A percentile compares a stretch with the other conserved stretches of the same genome.
phyloP scores from a whole-genome alignment of 2,113 vertebrate genomes.

The Rhombomys opimus region DNA sequence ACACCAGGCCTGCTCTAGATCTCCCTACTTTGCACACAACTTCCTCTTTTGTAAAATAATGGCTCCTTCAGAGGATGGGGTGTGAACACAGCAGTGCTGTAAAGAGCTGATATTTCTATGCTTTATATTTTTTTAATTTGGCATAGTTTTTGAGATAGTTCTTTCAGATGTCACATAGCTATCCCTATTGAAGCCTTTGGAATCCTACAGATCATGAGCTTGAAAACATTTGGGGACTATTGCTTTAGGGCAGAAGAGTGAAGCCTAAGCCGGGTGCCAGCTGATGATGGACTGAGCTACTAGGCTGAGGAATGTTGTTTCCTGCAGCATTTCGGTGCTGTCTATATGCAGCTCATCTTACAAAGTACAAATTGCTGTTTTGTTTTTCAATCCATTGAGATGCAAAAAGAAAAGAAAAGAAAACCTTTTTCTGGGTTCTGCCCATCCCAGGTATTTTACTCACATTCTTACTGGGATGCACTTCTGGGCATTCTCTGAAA shows the following conservation, averaged over 20 bases:
- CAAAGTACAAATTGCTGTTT: neutral
- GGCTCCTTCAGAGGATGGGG: neutral
- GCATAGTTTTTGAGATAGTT: neutral
- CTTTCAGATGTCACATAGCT: neutral
- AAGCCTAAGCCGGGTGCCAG: neutral
- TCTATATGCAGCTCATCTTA: neutral
- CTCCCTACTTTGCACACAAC: neutral
- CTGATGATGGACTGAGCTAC: neutral
- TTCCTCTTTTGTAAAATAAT: neutral
- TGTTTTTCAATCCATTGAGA: neutral
- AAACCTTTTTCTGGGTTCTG: neutral
- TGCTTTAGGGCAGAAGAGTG: neutral
- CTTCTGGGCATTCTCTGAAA: neutral
- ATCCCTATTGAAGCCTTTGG: conserved; percentile 4
- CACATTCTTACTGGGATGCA: neutral
- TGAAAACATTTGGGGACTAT: neutral
- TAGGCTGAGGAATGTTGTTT: neutral
- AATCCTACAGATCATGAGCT: neutral
- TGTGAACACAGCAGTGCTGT: neutral
- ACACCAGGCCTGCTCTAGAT: neutral
- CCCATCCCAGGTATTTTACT: neutral
- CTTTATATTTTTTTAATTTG: neutral
- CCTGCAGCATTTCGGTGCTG: neutral
- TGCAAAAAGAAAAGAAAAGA: too few species aligned
- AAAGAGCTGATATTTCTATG: neutral